Percentiles rank a stretch among this genome's conserved stretches.
These are phyloP conservation scores for Lophochroa leadbeateri DNA, from an alignment of 2,113 vertebrate genomes.

Conservation along the genomic window DNA sequence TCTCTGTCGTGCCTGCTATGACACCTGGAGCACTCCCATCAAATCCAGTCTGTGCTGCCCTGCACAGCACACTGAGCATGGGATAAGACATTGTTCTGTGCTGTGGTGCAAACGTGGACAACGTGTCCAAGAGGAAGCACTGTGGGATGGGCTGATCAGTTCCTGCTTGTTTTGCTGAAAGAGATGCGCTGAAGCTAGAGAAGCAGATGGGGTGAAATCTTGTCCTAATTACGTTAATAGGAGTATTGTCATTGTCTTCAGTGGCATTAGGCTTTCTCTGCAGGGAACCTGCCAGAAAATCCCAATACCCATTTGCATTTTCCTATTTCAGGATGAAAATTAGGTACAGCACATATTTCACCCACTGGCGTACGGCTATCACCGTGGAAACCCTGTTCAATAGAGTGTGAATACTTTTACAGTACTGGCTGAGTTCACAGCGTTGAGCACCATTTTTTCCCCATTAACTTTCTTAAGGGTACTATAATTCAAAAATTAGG, in stretches of 20 bases:
- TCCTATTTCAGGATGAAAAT: constrained; percentile 30
- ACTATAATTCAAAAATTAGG: constrained; percentile 25
- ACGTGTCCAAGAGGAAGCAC: not conserved
- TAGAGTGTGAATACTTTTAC: constrained; percentile 44
- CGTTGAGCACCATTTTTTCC: not conserved
- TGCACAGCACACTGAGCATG: fast-evolving
- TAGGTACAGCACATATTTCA: constrained; percentile 8
- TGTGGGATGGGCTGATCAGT: not conserved
- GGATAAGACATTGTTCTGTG: not conserved
- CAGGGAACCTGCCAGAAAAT: constrained; percentile 22
- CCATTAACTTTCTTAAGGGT: constrained; percentile 31
- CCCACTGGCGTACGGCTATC: not conserved
- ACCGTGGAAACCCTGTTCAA: constrained; percentile 39
- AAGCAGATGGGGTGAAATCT: not conserved
- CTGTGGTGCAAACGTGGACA: not conserved
- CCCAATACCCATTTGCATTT: constrained; percentile 7
- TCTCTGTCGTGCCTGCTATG: fast-evolving
- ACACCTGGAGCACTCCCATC: not conserved
- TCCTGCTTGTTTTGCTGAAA: not conserved
- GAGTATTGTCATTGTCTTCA: not conserved
- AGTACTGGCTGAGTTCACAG: not conserved
- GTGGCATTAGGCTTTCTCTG: not conserved
- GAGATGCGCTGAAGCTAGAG: not conserved
- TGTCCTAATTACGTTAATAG: not conserved
- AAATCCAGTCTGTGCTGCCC: not conserved